Evolutionary conservation across 2,113 vertebrate species (phyloP).

Genomic region (Pachypanchax playfairii): DNA sequence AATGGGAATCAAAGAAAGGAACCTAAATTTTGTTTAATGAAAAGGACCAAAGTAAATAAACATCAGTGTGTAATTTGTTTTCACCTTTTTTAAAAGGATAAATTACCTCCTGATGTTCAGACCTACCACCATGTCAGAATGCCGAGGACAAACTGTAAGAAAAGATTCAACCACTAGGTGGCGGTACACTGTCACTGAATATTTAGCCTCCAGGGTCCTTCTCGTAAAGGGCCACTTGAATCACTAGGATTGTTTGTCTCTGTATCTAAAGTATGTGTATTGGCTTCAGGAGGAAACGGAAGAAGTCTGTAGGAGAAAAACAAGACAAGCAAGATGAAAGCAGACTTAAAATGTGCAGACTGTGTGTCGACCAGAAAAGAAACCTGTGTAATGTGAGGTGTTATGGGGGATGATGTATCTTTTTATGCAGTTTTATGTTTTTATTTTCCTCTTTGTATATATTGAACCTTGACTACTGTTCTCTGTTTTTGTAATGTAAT

Average conservation of each 20-base stretch:
- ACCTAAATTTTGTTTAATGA: slow-evolving; percentile 72
- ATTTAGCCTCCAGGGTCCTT: slow-evolving; percentile 8
- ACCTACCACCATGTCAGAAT: slow-evolving; percentile 4
- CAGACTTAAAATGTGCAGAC: slow-evolving; percentile 5
- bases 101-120: slow-evolving; percentile 2
- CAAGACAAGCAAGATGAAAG: slow-evolving; percentile 12
- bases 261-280: slow-evolving; percentile 2
- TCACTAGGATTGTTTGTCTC: background rate
- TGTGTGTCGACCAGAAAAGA: background rate
- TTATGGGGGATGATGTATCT: slow-evolving; percentile 17
- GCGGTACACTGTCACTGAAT: slow-evolving; percentile 49
- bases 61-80: slow-evolving; percentile 8
- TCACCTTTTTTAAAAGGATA: background rate
- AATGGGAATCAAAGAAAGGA: slow-evolving; percentile 96
- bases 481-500: slow-evolving; percentile 43
- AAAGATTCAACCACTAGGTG: slow-evolving; percentile 55
- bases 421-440: slow-evolving; percentile 15
- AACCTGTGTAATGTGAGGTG: slow-evolving; percentile 34
- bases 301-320: slow-evolving; percentile 10
- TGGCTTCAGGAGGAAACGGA: background rate
- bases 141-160: background rate
- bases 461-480: slow-evolving; percentile 59
- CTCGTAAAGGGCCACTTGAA: background rate
- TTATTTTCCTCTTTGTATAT: slow-evolving; percentile 41
- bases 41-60: slow-evolving; percentile 17